Base-by-base conservation (phyloP, 2,888 invertebrate species). In the Caenorhabditis uteleia region DNA sequence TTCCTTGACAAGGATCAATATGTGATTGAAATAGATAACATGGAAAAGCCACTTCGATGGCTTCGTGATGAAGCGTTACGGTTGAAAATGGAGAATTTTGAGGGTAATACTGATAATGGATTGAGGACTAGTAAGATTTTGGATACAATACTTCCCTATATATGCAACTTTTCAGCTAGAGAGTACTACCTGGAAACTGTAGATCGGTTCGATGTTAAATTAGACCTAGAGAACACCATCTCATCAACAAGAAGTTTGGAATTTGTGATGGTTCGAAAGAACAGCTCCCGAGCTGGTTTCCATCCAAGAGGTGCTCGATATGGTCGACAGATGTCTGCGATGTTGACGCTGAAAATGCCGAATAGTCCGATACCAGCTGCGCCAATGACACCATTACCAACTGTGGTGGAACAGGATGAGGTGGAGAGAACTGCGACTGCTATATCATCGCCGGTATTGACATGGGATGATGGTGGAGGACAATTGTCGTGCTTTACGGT, bases 241-340 rank as follows among this genome's bases (percentile, higher is more conserved):
- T 51, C 56, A 1, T 51, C 64, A 14, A 57, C 66, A 0, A 34
- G 54, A 3, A 44, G 60, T 29, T 47, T 51, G 0, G 73, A 73
- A 39, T 75, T 73, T 34, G 75, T 75, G 6, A 65, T 75, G 56
- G 46, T 70, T 21, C 46, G 70, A 8, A 71, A 67, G 47, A 75
- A 75, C 40, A 68, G 71, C 43, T 64, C 74, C 3, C 46, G 74
- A 10, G 70, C 60, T 1, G 66, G 56, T 7, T 74, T 67, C 47
- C 70, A 70, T 51, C 74, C 74, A 25, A 58, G 64, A 26, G 67
- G 67, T 5, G 67, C 47, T 0, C 26, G 66, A 36, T 57, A 55
- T 38, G 60, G 66, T 2, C 10, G 56, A n/a, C 60, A 60, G 18
- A 54, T 67, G 48, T 57, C 58, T 21, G 58, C 58, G 16, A 66